Percentiles rank a stretch among this genome's conserved stretches.
These are phyloP conservation scores for Protomyctophum bolini DNA, from an alignment of 2,113 vertebrate genomes.

Conservation along the genomic window DNA sequence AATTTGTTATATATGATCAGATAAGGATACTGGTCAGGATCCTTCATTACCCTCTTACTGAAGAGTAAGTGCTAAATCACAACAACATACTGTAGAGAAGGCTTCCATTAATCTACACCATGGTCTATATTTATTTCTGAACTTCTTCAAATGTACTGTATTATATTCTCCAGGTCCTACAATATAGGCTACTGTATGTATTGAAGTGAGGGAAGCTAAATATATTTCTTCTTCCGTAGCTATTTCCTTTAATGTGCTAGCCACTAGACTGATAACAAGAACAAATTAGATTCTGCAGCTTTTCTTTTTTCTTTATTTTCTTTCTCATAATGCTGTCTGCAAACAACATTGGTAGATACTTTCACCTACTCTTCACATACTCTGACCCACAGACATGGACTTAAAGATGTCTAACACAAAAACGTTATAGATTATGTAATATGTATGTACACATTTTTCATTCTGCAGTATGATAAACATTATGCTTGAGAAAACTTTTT, in stretches of 20 bases:
- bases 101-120: slow-evolving; percentile 44
- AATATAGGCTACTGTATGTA: slow-evolving; percentile 12
- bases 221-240: slow-evolving; percentile 7
- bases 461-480: no score
- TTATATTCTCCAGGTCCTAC: slow-evolving; percentile 35
- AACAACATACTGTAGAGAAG: slow-evolving; percentile 24
- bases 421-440: no score
- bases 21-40: slow-evolving; percentile 29
- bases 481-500: no score
- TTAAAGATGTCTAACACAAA: slow-evolving; percentile 18
- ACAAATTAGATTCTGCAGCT: slow-evolving; percentile 1
- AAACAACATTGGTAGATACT: slow-evolving; percentile 31
- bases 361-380: slow-evolving; percentile 40
- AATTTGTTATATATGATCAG: slow-evolving; percentile 33
- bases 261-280: slow-evolving; percentile 6
- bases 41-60: slow-evolving; percentile 44
- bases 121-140: slow-evolving; percentile 25
- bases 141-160: slow-evolving; percentile 28
- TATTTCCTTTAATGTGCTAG: slow-evolving; percentile 13
- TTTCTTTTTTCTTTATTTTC: slow-evolving; percentile 4
- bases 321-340: slow-evolving; percentile 1
- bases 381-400: slow-evolving; percentile 51
- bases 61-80: slow-evolving; percentile 36
- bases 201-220: slow-evolving; percentile 11
- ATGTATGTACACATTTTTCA: no score